These are phyloP conservation scores for Oncorhynchus clarkii DNA, from an alignment of 2,113 vertebrate species.

Conservation along the genomic window DNA sequence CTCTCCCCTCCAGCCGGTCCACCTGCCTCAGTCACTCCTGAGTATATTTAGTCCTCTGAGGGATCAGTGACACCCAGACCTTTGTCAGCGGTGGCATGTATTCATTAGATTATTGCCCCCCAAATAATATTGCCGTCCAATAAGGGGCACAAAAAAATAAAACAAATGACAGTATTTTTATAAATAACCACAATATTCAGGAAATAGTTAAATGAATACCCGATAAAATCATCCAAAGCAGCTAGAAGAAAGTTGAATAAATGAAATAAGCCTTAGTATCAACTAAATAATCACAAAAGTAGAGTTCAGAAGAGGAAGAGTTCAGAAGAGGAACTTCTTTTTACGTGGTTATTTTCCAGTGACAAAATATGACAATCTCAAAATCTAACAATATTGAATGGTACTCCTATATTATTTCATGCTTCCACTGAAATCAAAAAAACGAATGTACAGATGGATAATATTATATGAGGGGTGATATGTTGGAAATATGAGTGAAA, in stretches of 20 bases:
- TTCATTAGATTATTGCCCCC: constrained; percentile 68
- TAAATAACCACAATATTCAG: constrained; percentile 35
- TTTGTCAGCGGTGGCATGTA: constrained; percentile 86
- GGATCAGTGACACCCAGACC: constrained; percentile 91
- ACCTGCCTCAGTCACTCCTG: constrained; percentile 90
- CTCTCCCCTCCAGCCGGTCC: constrained; percentile 64
- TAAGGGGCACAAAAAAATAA: constrained; percentile 71
- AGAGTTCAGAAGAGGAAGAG: constrained; percentile 27
- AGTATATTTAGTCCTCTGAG: constrained; percentile 95
- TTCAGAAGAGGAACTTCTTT: constrained; percentile 38
- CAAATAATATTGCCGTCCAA: constrained; percentile 70
- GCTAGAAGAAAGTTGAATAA: constrained; percentile 43
- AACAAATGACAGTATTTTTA: constrained; percentile 46
- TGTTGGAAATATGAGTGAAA: constrained; percentile 38
- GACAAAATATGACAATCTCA: constrained; percentile 45
- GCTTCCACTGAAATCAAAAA: constrained; percentile 39
- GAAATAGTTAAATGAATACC: constrained; percentile 37
- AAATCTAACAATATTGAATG: constrained; percentile 48
- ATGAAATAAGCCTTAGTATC: constrained; percentile 29
- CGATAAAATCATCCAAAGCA: constrained; percentile 59
- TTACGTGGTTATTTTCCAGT: constrained; percentile 51
- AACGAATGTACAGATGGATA: constrained; percentile 41
- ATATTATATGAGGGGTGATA: constrained; percentile 26
- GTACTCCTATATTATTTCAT: constrained; percentile 33
- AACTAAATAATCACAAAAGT: constrained; percentile 38